phyloP scores from a whole-genome alignment of 2,888 invertebrate genomes.

The Choreutis nemorana region DNA sequence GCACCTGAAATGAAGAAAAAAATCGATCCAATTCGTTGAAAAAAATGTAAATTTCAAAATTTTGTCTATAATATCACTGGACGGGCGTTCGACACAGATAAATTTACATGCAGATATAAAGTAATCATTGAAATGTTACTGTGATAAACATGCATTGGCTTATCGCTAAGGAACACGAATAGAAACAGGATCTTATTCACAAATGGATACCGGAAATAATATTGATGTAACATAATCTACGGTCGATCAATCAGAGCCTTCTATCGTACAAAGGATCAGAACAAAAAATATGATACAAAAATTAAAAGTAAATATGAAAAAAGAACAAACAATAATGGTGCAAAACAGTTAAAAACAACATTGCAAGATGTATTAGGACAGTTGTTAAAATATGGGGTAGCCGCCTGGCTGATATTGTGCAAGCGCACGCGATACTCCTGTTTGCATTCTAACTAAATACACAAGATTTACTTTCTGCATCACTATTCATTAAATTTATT shows the following conservation, averaged over 20 bases:
- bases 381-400: constrained; percentile 67
- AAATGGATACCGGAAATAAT: constrained; percentile 1
- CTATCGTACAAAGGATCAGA: constrained; percentile 15
- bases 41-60: constrained; percentile 58
- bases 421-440: constrained; percentile 51
- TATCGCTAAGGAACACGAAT: constrained; percentile 2
- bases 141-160: background rate
- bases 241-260: constrained; percentile 20
- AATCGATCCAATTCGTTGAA: constrained; percentile 71
- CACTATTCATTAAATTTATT: background rate
- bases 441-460: constrained; percentile 17
- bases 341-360: constrained; percentile 65
- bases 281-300: constrained; percentile 41
- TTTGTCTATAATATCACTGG: constrained; percentile 24
- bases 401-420: constrained; percentile 47
- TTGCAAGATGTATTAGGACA: constrained; percentile 67
- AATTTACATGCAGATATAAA: constrained; percentile 53
- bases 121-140: background rate
- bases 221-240: background rate
- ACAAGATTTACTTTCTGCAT: too few species aligned
- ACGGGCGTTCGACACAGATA: constrained; percentile 48
- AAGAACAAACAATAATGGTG: constrained; percentile 58
- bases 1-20: constrained; percentile 77
- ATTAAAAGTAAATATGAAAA: constrained; percentile 60
- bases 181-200: too few species aligned